phyloP scores from a whole-genome alignment of 2,113 vertebrate species.

The Hypocryptadius cinnamomeus region DNA sequence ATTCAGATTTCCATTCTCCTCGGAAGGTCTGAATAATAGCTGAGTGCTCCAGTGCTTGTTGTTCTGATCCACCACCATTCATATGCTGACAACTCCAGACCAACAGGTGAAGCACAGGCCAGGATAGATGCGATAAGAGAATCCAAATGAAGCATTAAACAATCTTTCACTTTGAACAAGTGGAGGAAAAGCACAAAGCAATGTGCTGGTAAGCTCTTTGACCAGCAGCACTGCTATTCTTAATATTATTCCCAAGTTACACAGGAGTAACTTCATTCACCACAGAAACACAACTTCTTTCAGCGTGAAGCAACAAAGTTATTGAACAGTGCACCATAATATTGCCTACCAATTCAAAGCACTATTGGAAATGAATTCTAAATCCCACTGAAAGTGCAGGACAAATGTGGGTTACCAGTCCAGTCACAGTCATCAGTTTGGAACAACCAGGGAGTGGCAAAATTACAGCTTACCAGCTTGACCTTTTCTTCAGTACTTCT shows the following conservation, averaged over 20 bases:
- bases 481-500: background rate
- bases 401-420: background rate
- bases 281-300: background rate
- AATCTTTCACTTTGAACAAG: background rate
- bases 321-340: background rate
- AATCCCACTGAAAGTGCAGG: background rate
- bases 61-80: background rate
- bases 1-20: constrained; percentile 41
- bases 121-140: background rate
- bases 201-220: background rate
- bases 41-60: background rate
- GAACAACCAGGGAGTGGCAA: background rate
- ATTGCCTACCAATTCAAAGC: background rate
- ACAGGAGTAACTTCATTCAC: background rate
- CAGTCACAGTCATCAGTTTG: background rate
- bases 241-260: background rate
- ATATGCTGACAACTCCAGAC: background rate
- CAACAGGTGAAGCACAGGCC: constrained; percentile 24
- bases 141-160: background rate
- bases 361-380: background rate
- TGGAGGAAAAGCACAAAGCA: background rate
- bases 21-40: constrained; percentile 17
- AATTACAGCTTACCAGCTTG: background rate
- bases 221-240: background rate
- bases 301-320: background rate